Conservation (phyloP, 2,888 invertebrate genomes). For the Hydroisotoma schaefferi region DNA sequence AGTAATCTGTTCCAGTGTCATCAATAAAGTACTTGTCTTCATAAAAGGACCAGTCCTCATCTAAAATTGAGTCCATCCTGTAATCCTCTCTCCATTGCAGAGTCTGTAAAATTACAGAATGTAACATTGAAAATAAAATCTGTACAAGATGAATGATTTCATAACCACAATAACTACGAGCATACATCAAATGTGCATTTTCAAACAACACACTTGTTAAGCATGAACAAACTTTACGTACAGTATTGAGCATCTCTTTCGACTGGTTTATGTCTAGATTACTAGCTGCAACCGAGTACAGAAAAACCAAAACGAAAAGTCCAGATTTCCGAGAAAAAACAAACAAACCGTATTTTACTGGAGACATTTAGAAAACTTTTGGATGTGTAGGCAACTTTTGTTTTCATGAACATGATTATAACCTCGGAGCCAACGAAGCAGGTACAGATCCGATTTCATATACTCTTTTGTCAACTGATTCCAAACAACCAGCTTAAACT, state of each 20-base stretch:
- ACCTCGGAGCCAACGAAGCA: constrained; percentile 10
- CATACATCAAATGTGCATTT: neutral
- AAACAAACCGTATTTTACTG: no score
- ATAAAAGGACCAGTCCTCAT: constrained; percentile 6
- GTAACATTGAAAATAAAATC: neutral
- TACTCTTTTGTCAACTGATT: neutral
- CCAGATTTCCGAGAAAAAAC: no score
- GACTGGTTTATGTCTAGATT: neutral
- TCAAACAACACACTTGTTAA: neutral
- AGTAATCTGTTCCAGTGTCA: constrained; percentile 2
- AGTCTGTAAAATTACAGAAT: neutral
- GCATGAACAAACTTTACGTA: neutral
- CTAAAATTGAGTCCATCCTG: constrained; percentile 3
- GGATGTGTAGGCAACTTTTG: no score
- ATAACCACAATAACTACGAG: no score
- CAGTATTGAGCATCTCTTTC: neutral
- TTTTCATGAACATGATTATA: neutral
- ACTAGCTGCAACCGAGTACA: neutral
- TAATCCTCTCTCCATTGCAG: constrained; percentile 1
- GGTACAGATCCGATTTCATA: neutral
- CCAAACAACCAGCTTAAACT: neutral
- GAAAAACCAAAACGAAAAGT: neutral
- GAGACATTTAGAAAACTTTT: no score
- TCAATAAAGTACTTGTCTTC: neutral
- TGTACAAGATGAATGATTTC: neutral